Base-by-base conservation (phyloP, 2,113 vertebrate genomes). In the Chionomys nivalis region DNA sequence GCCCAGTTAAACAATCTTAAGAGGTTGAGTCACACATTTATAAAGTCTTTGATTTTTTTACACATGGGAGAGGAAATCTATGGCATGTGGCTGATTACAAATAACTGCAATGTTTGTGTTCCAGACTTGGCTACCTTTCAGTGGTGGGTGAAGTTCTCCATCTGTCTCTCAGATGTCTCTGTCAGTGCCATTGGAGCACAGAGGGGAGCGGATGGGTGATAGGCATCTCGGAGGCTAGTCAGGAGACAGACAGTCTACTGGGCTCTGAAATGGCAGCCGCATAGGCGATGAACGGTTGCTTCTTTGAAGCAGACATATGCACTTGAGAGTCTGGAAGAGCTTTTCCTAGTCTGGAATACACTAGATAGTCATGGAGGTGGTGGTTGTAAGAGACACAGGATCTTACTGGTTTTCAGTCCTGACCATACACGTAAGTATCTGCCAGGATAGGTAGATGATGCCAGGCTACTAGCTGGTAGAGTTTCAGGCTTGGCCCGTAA, bases 61-160 rank as follows among this genome's bases (percentile, higher is more conserved):
- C 94, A 95, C 90, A 93, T 91, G 95, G 91, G 94, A 97, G 89
- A 97, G 96, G 96, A 97, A 86, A 94, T 95, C 96, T 97, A 91
- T 97, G 95, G 95, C 95, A 89, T 81, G 68, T 97, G 96, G 96
- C 96, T 96, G 96, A 97, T 98, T 96, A 79, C 97, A 96, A 97
- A 96, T 98, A 97, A 97, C 97, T 96, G 96, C 96, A 95, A 93
- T 97, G 97, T 97, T 98, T 97, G 94, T 97, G 83, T 97, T 97
- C 95, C 96, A 98, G 98, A 96, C 95, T 96, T 98, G 97, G 68
- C 79, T 96, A 88, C 92, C 55, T 98, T 97, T 96, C 97, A 94
- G 98, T 96, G 94, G 98, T 87, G 5, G 95, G 96, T 96, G 96
- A 97, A 98, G 49, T 75, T 96, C 91, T 97, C 95, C 94, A 95